Base-by-base conservation (phyloP, 2,888 invertebrate genomes). In the Zeuzera pyrina region DNA sequence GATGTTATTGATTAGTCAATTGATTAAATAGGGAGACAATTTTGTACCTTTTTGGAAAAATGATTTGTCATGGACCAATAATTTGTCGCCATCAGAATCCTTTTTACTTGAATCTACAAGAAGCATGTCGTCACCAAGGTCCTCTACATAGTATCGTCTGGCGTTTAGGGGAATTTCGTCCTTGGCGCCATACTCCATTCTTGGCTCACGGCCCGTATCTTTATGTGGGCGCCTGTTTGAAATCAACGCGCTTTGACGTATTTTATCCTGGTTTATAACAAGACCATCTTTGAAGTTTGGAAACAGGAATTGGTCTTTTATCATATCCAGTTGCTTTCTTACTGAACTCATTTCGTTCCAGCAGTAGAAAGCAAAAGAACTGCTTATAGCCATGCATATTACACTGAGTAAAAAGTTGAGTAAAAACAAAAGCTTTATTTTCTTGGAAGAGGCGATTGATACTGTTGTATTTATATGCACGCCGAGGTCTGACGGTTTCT, bases 361-460 rank as follows among this genome's bases (percentile, higher is more conserved):
- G 46, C 69, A 81, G 47, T 76, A 79, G 45, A 74, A 74, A 24
- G 76, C 76, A 29, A 78, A 60, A 8, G 68, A 66, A 47, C 70
- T 67, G 44, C 74, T 70, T 41, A 78, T 51, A 30, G 71, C 55
- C 62, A 81, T 69, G 51, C 77, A 77, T 15, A 76, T 46, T 14
- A 77, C 53, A 45, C 73, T 71, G 39, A 81, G 55, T 45, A 79
- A 63, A 58, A 81, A 76, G 58, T 76, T 81, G 31, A 79, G 48
- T 32, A 78, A 52, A 52, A 81, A 74, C 51, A 81, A 57, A 42
- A 78, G 59, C 58, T 66, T 77, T 46, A 81, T 69, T 73, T 79
- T 81, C 74, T 76, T 79, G 58, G 78, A 78, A 71, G 81, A 78
- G 69, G 76, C 78, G 57, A 79, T 69, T 33, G 78, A 71, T 47